These are phyloP conservation scores for Patiria miniata DNA, from an alignment of 35 echinoderm and acorn worm genomes.

Conservation along the genomic window DNA sequence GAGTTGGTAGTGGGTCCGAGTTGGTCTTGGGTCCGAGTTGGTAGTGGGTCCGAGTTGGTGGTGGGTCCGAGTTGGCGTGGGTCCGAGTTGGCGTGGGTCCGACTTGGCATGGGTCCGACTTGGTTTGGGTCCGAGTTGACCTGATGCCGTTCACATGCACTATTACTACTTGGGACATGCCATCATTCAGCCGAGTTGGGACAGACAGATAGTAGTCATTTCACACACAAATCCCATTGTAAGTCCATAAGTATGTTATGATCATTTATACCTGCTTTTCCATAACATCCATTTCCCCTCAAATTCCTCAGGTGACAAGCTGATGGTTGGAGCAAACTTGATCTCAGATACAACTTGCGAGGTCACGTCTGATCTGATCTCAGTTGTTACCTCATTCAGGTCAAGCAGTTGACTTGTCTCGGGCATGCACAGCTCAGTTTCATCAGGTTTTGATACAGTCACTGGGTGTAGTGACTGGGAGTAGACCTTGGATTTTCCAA, in stretches of 20 bases:
- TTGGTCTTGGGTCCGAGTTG: no score
- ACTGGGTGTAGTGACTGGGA: neutral
- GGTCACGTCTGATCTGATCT: neutral
- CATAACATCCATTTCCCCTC: conserved; percentile 55
- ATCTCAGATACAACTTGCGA: neutral
- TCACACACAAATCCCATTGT: neutral
- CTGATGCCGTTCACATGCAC: neutral
- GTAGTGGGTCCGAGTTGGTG: no score
- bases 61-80: no score
- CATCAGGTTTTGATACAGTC: neutral
- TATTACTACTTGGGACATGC: neutral
- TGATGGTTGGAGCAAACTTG: neutral
- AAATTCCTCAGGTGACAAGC: conserved; percentile 50
- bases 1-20: no score
- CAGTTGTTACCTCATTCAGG: conserved; percentile 7
- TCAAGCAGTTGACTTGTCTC: conserved; percentile 12
- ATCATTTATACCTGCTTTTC: conserved; percentile 21
- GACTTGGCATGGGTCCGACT: no score
- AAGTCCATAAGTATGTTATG: neutral
- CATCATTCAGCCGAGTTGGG: neutral
- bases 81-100: no score
- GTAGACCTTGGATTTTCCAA: neutral
- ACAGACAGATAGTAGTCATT: no score
- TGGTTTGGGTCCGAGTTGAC: no score
- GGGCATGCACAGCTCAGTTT: neutral